Conservation (phyloP, 64 coral and sea anemone species). For the Cladopsammia gracilis region DNA sequence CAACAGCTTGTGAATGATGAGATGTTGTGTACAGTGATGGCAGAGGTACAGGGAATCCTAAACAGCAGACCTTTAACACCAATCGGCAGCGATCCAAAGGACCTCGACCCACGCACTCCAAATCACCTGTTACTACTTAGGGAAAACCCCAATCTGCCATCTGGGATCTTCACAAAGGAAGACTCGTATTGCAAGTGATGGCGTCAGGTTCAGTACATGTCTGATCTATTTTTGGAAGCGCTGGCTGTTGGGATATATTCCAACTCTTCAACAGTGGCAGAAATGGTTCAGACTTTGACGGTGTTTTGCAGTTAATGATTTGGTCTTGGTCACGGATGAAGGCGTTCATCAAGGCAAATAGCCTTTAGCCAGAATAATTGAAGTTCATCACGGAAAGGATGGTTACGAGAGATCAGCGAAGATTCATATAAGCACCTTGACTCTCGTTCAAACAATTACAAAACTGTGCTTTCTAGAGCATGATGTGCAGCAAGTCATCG, state of each 20-base stretch:
- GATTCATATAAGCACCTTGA: too few relatives aligned
- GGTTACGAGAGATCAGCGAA: too few relatives aligned
- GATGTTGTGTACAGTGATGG: neutral
- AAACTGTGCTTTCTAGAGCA: too few relatives aligned
- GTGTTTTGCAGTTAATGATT: too few relatives aligned
- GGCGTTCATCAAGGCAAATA: neutral
- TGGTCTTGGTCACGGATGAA: too few relatives aligned
- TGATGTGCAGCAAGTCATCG: too few relatives aligned
- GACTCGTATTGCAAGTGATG: neutral
- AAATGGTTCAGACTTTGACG: neutral
- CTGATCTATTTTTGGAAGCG: slow-evolving; percentile 6
- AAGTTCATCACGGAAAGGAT: slow-evolving; percentile 12
- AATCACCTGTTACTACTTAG: slow-evolving; percentile 1
- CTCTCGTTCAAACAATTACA: too few relatives aligned
- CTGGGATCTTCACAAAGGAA: slow-evolving; percentile 1
- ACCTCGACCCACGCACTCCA: neutral
- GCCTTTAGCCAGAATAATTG: neutral
- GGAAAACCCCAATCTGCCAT: neutral
- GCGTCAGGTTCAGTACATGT: slow-evolving; percentile 11
- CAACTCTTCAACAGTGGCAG: neutral
- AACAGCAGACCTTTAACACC: too few relatives aligned
- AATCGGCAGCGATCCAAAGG: too few relatives aligned
- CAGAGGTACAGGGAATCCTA: neutral
- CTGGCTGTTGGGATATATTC: slow-evolving; percentile 2
- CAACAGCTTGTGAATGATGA: too few relatives aligned